Conservation (phyloP, 2,888 invertebrate genomes). For the Ormyrus labotus region DNA sequence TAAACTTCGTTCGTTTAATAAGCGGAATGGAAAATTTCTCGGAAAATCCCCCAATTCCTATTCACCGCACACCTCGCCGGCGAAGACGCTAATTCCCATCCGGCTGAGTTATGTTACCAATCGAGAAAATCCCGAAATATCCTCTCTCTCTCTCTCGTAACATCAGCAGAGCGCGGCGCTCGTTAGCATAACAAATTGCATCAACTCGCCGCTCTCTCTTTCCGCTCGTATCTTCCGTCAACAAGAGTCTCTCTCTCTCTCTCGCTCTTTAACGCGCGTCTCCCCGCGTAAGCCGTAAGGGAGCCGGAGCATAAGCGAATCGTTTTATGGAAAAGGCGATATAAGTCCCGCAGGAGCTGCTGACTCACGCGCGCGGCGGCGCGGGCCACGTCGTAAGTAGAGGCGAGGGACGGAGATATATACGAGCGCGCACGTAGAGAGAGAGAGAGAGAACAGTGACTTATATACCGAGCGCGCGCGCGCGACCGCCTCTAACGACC, state of each 20-base stretch:
- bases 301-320: slow-evolving; percentile 35
- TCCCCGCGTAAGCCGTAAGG: neutral
- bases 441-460: slow-evolving; percentile 18
- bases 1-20: too few relatives aligned
- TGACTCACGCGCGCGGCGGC: slow-evolving; percentile 49
- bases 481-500: slow-evolving; percentile 2
- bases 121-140: too few relatives aligned
- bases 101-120: too few relatives aligned
- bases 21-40: too few relatives aligned
- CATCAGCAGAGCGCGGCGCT: neutral
- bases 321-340: slow-evolving; percentile 52
- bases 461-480: neutral
- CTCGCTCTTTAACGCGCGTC: neutral
- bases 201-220: slow-evolving; percentile 19
- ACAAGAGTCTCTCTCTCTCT: slow-evolving; percentile 21
- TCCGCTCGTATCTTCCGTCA: slow-evolving; percentile 40
- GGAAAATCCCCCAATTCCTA: too few relatives aligned
- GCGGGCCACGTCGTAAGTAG: too few relatives aligned
- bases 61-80: too few relatives aligned
- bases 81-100: too few relatives aligned
- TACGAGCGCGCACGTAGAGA: slow-evolving; percentile 15
- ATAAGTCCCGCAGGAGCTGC: slow-evolving; percentile 55
- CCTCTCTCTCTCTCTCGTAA: too few relatives aligned
- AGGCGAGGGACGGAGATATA: too few relatives aligned
- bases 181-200: slow-evolving; percentile 45